A percentile compares a stretch with the other conserved stretches of the same genome.
Evolutionary conservation across 2,113 vertebrate species (phyloP).

Genomic region (Seriola aureovittata): DNA sequence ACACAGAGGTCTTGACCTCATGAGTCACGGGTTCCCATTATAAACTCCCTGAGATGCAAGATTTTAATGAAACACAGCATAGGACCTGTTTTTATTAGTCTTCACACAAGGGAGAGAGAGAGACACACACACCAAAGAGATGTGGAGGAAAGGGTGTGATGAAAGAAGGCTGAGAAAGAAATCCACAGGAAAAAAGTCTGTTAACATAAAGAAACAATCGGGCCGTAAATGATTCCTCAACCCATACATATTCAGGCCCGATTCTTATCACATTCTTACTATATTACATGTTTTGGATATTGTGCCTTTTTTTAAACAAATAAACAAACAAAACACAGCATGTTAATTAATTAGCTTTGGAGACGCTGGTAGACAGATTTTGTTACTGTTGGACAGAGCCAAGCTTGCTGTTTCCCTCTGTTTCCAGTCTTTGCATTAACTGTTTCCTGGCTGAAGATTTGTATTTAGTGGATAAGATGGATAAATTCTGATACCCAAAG

Average conservation of each 20-base stretch:
- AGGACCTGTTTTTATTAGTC: constrained; percentile 7
- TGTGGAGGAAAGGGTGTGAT: not conserved
- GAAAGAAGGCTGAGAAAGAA: not conserved
- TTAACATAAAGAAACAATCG: not conserved
- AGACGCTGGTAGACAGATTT: not conserved
- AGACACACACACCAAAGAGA: not conserved
- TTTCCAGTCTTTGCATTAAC: not conserved
- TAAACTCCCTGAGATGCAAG: constrained; percentile 2
- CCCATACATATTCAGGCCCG: not conserved
- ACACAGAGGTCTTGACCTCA: constrained; percentile 13
- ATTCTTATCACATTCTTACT: not conserved
- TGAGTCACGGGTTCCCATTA: not conserved
- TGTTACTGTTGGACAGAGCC: not conserved
- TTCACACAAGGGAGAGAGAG: not conserved
- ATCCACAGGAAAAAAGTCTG: not conserved
- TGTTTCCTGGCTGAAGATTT: not conserved
- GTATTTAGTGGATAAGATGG: not conserved
- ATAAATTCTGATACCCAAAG: not conserved
- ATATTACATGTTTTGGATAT: not conserved
- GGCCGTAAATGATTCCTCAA: not conserved
- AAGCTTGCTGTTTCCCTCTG: not conserved
- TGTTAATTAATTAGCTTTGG: not conserved
- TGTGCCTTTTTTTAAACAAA: not conserved
- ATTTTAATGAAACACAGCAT: not conserved
- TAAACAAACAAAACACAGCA: not conserved